phyloP scores from a whole-genome alignment of 2,797 vertebrate genomes.

The Pyrrhura leucotis region DNA sequence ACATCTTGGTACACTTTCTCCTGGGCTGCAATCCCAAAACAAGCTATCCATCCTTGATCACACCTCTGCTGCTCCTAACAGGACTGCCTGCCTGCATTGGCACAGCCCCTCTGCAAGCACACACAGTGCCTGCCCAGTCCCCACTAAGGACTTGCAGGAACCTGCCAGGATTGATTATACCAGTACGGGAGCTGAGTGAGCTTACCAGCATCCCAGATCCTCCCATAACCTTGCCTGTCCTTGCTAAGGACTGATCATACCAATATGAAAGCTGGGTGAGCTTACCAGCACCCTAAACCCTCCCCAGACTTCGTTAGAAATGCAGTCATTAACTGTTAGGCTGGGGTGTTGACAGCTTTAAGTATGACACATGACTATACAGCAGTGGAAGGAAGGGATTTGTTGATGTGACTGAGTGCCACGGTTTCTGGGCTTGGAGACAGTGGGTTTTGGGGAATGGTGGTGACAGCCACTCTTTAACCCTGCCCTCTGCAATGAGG shows the following conservation, averaged over 20 bases:
- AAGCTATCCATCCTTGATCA: fast-evolving
- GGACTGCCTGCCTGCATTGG: fast-evolving
- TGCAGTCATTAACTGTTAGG: neutral
- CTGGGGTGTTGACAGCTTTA: neutral
- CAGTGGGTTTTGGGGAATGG: fast-evolving
- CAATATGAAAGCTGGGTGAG: neutral
- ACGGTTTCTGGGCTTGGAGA: neutral
- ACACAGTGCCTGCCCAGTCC: too few relatives aligned
- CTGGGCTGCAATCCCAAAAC: neutral
- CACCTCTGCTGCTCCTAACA: neutral
- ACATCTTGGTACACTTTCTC: neutral
- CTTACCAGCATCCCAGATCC: neutral
- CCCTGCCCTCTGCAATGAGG: neutral
- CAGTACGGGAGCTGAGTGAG: neutral
- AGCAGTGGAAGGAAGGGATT: neutral
- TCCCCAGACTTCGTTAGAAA: neutral
- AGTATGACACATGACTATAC: too few relatives aligned
- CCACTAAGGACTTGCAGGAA: neutral
- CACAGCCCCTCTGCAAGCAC: neutral
- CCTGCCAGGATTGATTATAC: neutral
- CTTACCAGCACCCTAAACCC: neutral
- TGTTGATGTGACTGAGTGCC: fast-evolving
- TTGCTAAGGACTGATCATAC: neutral
- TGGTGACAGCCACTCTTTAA: neutral
- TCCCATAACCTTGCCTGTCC: neutral